Conservation (phyloP, 2,888 invertebrate species). For the Himalopsyche japonica region DNA sequence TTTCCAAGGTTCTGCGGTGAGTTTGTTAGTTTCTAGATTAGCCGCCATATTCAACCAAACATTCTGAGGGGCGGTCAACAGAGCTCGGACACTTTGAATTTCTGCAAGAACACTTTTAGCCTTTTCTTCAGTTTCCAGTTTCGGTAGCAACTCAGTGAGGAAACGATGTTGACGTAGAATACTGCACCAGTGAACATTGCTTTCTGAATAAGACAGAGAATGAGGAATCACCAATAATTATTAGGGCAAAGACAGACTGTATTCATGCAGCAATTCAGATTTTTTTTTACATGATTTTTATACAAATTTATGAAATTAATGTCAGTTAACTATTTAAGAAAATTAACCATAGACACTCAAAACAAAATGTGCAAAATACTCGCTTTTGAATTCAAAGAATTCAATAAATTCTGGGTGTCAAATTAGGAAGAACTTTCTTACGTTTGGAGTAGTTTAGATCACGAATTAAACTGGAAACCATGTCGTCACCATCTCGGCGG, state of each 20-base stretch:
- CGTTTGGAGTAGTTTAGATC: conserved; percentile 64
- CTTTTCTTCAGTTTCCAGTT: conserved; percentile 57
- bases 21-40: conserved; percentile 66
- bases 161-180: conserved; percentile 79
- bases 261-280: too few relatives aligned
- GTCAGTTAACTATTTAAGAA: too few relatives aligned
- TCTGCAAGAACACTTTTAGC: conserved; percentile 51
- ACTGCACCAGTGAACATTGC: conserved; percentile 71
- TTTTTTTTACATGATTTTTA: too few relatives aligned
- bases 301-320: too few relatives aligned
- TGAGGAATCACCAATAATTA: background rate
- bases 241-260: too few relatives aligned
- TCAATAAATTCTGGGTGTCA: background rate
- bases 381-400: background rate
- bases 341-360: too few relatives aligned
- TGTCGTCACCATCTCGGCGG: conserved; percentile 69
- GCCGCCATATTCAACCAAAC: conserved; percentile 74
- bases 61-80: conserved; percentile 64
- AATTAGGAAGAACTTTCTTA: conserved; percentile 43
- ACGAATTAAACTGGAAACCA: conserved; percentile 65
- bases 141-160: conserved; percentile 67
- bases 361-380: conserved; percentile 19
- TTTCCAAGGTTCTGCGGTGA: conserved; percentile 61
- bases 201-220: conserved; percentile 55
- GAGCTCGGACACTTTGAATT: conserved; percentile 60